These are phyloP conservation scores for Marasmarcha lunaedactyla DNA, from an alignment of 2,888 invertebrate species.

Conservation along the genomic window DNA sequence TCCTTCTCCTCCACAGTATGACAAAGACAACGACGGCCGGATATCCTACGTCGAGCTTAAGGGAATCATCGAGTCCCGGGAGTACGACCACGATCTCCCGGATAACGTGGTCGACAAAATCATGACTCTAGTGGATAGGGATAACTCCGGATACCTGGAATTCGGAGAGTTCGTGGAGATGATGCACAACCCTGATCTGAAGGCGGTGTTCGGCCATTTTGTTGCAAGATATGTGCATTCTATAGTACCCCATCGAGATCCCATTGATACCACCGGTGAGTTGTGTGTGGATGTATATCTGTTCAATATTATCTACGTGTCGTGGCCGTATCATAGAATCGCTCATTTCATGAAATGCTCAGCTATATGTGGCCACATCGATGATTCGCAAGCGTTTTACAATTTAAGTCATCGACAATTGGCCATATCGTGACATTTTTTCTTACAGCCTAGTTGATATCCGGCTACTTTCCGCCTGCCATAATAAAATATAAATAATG, in stretches of 20 bases:
- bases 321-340: no score
- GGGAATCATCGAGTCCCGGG: constrained; percentile 69
- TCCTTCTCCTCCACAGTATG: constrained; percentile 67
- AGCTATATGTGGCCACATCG: no score
- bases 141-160: constrained; percentile 75
- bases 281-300: no score
- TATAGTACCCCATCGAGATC: constrained; percentile 67
- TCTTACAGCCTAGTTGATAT: no score
- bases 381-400: no score
- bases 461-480: no score
- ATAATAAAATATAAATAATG: no score
- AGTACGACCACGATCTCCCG: constrained; percentile 77
- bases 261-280: constrained; percentile 59
- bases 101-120: constrained; percentile 75
- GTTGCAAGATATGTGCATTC: constrained; percentile 72
- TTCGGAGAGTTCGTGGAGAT: constrained; percentile 80
- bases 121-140: constrained; percentile 73
- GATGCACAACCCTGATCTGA: constrained; percentile 72
- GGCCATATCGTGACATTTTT: no score
- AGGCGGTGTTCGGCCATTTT: constrained; percentile 75
- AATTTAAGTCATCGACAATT: no score
- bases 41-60: constrained; percentile 77
- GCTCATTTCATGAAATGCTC: no score
- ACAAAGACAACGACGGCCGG: constrained; percentile 76
- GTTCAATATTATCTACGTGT: neutral